Conservation (phyloP, 2,888 invertebrate genomes). For the Unio delphinus region DNA sequence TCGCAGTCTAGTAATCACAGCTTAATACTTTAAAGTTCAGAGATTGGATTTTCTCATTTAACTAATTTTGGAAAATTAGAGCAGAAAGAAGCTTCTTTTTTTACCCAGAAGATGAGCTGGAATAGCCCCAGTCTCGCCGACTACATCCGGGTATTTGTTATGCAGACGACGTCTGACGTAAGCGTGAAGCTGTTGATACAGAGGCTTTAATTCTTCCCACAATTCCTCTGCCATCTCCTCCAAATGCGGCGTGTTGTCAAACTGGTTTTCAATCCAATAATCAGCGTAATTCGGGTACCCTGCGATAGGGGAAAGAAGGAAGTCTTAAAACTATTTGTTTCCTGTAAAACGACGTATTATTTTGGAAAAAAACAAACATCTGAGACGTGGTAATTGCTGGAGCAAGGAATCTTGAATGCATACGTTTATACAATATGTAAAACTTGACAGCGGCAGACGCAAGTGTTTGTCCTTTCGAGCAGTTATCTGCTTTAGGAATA, state of each 20-base stretch:
- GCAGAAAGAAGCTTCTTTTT: neutral
- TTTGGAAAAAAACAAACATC: too few relatives aligned
- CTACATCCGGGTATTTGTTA: conserved; percentile 41
- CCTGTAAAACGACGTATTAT: too few relatives aligned
- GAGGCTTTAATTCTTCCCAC: conserved; percentile 59
- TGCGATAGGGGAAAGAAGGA: conserved; percentile 7
- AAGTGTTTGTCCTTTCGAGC: too few relatives aligned
- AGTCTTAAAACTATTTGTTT: too few relatives aligned
- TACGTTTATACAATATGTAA: too few relatives aligned
- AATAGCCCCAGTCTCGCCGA: conserved; percentile 79
- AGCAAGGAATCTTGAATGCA: too few relatives aligned
- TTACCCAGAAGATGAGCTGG: conserved; percentile 87
- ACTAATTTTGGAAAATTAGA: too few relatives aligned
- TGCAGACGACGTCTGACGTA: conserved; percentile 62
- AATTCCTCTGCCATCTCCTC: conserved; percentile 50
- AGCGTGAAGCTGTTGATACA: conserved; percentile 68
- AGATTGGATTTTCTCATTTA: too few relatives aligned
- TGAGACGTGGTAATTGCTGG: too few relatives aligned
- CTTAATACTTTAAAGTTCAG: too few relatives aligned
- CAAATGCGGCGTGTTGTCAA: conserved; percentile 47
- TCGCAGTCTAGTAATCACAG: too few relatives aligned
- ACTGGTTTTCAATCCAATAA: conserved; percentile 44
- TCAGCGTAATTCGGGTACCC: conserved; percentile 49
- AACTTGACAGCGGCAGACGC: too few relatives aligned
- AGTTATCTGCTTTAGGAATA: neutral